A percentile compares a stretch with the other conserved stretches of the same genome.
Evolutionary conservation across 1,140 invertebrate species (phyloP).

Genomic region (Trissolcus basalis): DNA sequence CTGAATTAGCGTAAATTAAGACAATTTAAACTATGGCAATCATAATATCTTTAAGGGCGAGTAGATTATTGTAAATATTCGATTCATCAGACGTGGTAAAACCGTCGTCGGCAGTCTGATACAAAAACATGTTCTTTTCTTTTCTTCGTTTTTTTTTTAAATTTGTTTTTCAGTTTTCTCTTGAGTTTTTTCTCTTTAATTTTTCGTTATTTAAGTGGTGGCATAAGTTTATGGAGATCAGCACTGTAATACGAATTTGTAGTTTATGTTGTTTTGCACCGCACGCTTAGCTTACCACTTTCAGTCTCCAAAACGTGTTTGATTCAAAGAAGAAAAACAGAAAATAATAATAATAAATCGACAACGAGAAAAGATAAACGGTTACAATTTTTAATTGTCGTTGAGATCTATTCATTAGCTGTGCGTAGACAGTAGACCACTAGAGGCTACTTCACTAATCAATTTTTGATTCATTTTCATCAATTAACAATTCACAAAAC

Average conservation of each 20-base stretch:
- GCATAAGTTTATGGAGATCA: constrained; percentile 68
- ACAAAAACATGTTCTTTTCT: neutral
- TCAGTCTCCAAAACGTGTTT: constrained; percentile 46
- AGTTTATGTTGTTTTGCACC: constrained; percentile 74
- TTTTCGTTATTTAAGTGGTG: constrained; percentile 58
- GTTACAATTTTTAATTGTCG: neutral
- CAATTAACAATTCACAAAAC: constrained; percentile 10
- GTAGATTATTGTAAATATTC: constrained; percentile 24
- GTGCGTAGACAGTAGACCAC: constrained; percentile 73
- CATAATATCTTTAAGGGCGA: constrained; percentile 17
- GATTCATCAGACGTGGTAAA: constrained; percentile 31
- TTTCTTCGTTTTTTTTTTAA: neutral
- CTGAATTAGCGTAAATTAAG: constrained; percentile 38
- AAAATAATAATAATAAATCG: constrained; percentile 5
- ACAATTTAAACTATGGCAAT: constrained; percentile 40
- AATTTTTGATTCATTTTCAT: constrained; percentile 53
- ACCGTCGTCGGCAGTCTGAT: constrained; percentile 32
- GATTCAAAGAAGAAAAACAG: constrained; percentile 15
- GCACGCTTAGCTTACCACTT: constrained; percentile 61
- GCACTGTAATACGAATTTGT: constrained; percentile 69
- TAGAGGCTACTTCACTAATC: constrained; percentile 74
- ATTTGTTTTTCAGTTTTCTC: too few relatives aligned
- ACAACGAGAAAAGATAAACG: constrained; percentile 7
- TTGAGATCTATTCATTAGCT: constrained; percentile 67
- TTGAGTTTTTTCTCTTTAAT: too few relatives aligned